Conservation (phyloP, 2,888 invertebrate species). For the Orchestes rusci region DNA sequence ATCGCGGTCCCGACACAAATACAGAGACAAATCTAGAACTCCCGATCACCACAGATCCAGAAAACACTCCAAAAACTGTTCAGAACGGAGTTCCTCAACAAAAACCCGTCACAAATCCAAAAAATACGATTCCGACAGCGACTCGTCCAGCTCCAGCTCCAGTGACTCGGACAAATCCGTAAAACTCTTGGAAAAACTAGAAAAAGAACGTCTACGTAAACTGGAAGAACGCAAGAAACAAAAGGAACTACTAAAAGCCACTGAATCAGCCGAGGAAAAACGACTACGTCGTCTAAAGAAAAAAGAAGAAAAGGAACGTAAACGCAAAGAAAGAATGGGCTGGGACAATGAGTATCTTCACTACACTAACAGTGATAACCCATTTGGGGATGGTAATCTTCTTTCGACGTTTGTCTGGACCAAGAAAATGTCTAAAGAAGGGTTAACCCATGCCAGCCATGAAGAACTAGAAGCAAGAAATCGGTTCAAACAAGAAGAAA, state of each 20-base stretch:
- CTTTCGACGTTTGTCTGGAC: constrained; percentile 94
- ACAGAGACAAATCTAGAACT: background rate
- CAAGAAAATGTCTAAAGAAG: constrained; percentile 93
- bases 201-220: constrained; percentile 60
- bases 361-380: constrained; percentile 97
- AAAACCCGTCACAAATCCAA: constrained; percentile 4
- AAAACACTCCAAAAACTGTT: constrained; percentile 5
- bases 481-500: constrained; percentile 83
- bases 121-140: constrained; percentile 13
- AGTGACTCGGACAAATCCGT: constrained; percentile 24
- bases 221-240: constrained; percentile 58
- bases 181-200: constrained; percentile 59
- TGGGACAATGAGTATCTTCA: constrained; percentile 96
- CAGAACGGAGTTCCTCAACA: background rate
- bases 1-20: background rate
- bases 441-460: constrained; percentile 65
- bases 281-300: constrained; percentile 71
- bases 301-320: constrained; percentile 85
- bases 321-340: constrained; percentile 86
- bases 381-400: constrained; percentile 94
- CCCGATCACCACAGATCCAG: background rate
- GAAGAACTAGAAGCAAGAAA: constrained; percentile 79
- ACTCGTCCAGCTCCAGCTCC: constrained; percentile 11
- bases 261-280: constrained; percentile 95
- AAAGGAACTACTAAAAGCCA: constrained; percentile 75